Conservation (phyloP, 2,113 vertebrate species). For the Hoplias malabaricus region DNA sequence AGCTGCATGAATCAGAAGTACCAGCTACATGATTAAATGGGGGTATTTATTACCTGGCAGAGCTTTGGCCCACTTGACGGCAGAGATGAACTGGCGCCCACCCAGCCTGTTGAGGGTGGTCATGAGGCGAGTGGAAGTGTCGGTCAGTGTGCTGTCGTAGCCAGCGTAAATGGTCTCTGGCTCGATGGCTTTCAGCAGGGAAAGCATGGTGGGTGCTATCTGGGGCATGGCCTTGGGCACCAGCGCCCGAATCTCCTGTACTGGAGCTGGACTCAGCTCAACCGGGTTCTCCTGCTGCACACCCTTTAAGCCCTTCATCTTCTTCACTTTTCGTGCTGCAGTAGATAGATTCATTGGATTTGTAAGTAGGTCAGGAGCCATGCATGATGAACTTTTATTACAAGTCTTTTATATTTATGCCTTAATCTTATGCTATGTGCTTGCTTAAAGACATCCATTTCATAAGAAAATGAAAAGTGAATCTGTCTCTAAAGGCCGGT, state of each 20-base stretch:
- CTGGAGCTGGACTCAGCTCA: slow-evolving; percentile 53
- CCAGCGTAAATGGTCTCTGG: slow-evolving; percentile 91
- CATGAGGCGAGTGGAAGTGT: slow-evolving; percentile 89
- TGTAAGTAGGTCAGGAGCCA: neutral
- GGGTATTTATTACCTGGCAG: slow-evolving; percentile 81
- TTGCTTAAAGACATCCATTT: neutral
- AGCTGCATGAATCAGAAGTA: neutral
- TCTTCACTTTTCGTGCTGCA: slow-evolving; percentile 93
- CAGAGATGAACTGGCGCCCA: slow-evolving; percentile 90
- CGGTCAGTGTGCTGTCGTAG: slow-evolving; percentile 87
- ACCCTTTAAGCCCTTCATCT: slow-evolving; percentile 84
- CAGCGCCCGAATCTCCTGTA: slow-evolving; percentile 67
- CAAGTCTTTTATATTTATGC: no score
- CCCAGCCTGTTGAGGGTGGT: slow-evolving; percentile 93
- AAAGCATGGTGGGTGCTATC: slow-evolving; percentile 88
- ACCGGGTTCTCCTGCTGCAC: slow-evolving; percentile 68
- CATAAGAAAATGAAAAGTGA: neutral
- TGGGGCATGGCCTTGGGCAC: slow-evolving; percentile 89
- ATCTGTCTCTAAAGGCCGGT: no score
- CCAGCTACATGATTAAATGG: neutral
- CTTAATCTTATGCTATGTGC: no score
- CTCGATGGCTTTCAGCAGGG: slow-evolving; percentile 94
- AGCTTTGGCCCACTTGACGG: slow-evolving; percentile 96
- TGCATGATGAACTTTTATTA: no score
- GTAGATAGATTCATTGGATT: neutral